phyloP scores from a whole-genome alignment of 92 coral and sea anemone genomes.

The Zoanthus sansibaricus region DNA sequence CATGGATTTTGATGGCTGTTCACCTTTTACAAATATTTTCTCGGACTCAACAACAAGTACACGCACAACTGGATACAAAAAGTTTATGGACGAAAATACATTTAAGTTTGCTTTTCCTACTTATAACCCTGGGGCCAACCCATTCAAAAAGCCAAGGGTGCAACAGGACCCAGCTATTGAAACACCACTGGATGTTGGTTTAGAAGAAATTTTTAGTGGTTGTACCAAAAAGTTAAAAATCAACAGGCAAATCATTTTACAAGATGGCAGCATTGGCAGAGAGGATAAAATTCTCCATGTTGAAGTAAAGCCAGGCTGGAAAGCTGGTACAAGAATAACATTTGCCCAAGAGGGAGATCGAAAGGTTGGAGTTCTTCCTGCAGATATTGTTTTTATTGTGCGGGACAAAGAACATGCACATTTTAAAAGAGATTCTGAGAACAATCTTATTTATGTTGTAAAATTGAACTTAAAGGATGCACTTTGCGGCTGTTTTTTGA shows the following conservation, averaged over 20 bases:
- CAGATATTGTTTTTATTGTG: conserved; percentile 88
- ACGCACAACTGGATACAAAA: conserved; percentile 65
- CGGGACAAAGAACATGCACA: conserved; percentile 90
- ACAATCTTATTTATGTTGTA: conserved; percentile 87
- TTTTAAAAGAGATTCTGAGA: conserved; percentile 90
- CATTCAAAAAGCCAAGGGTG: conserved; percentile 61
- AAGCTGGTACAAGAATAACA: conserved; percentile 93
- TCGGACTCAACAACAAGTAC: conserved; percentile 44
- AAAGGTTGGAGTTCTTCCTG: conserved; percentile 80
- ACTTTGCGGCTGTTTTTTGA: conserved; percentile 81
- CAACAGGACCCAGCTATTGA: conserved; percentile 87
- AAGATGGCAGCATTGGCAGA: conserved; percentile 44
- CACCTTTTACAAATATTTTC: conserved; percentile 44
- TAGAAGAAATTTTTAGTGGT: conserved; percentile 88
- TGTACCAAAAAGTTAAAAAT: conserved; percentile 81
- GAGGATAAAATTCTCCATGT: conserved; percentile 90
- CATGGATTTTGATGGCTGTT: conserved; percentile 59
- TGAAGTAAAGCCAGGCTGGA: conserved; percentile 93
- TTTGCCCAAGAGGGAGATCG: conserved; percentile 81
- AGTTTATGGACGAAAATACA: conserved; percentile 59
- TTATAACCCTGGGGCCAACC: conserved; percentile 57
- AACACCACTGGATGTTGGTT: conserved; percentile 73
- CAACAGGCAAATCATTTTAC: conserved; percentile 69
- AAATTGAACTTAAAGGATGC: conserved; percentile 87
- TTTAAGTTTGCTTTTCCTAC: conserved; percentile 55